Evolutionary conservation across 1,140 invertebrate genomes (phyloP), one percentile per base, ranked within the genome.

Genomic region (Aphelenchoides fujianensis): DNA sequence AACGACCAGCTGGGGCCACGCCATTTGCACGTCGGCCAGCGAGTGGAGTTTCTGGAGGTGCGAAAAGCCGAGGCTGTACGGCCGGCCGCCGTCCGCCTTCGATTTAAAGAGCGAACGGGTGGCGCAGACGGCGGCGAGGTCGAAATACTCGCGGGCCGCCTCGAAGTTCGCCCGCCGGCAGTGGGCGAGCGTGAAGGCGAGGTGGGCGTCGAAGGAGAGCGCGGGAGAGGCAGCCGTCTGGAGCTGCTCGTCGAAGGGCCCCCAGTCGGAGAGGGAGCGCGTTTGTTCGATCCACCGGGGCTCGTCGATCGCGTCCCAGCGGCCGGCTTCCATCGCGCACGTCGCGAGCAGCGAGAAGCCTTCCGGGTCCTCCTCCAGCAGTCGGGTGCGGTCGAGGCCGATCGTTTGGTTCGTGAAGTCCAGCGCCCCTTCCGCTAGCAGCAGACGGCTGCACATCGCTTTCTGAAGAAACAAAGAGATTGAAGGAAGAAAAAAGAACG

Each of bases 1-100:
- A 59, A 59, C 5, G 34, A 32, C 19, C 23, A 66, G 32, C 7
- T 66, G 63, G 1, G 63, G 63, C 63, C 63, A 66, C 1, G 63
- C 63, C 63, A 66, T 36, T 66, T 66, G 31, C 16, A 66, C 1
- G 32, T 66, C 63, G 12, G n/a, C 27, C 27, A 66, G 32, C 1
- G 63, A n/a, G 32, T 66, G 63, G 1, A 66, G 31, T 36, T 66
- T n/a, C 32, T 66, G 63, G 0, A 66, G 19, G 31, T 19, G 53
- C 32, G 37, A 16, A 30, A 36, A 66, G 1, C 63, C 63, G 34
- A 66, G 28, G 27, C 28, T 66, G 31, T 66, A 66, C 41, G 63
- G 63, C 53, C 63, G 1, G 1, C 63, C 63, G 30, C 36, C 32
- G 37, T 66, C 32, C 23, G 1, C 27, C 12, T 36, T 2, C 0